Percentiles rank a stretch among this genome's conserved stretches.
These are phyloP conservation scores for Actias luna DNA, from an alignment of 2,888 invertebrate genomes.

Conservation along the genomic window DNA sequence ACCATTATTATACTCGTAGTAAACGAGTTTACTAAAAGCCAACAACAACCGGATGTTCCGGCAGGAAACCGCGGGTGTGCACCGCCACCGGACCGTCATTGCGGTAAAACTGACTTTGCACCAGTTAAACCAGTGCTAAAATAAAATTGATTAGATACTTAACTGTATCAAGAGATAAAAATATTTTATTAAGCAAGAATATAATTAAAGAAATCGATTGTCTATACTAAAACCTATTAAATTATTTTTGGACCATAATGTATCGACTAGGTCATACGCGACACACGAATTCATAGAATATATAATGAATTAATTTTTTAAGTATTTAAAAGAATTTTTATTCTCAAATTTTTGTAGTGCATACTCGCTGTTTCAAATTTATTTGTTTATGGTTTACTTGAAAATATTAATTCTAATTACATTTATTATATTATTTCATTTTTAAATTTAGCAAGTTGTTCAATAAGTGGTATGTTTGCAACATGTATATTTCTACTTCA, in stretches of 20 bases:
- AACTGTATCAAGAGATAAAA: background rate
- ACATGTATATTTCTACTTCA: background rate
- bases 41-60: constrained; percentile 42
- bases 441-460: too few relatives aligned
- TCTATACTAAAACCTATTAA: background rate
- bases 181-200: background rate
- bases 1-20: background rate
- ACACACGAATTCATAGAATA: background rate
- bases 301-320: background rate
- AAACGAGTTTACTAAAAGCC: constrained; percentile 19
- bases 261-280: background rate
- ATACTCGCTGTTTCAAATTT: too few relatives aligned
- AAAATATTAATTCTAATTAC: too few relatives aligned
- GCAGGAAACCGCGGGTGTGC: constrained; percentile 42
- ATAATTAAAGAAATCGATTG: background rate
- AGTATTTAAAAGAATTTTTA: too few relatives aligned
- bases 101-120: constrained; percentile 5
- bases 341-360: too few relatives aligned
- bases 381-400: too few relatives aligned
- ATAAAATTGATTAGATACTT: background rate
- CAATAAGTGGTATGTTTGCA: too few relatives aligned
- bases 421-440: too few relatives aligned
- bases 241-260: background rate
- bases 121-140: background rate
- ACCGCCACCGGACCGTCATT: background rate